phyloP scores from a whole-genome alignment of 2,113 vertebrate species.

The Cricetomys ansorgei region DNA sequence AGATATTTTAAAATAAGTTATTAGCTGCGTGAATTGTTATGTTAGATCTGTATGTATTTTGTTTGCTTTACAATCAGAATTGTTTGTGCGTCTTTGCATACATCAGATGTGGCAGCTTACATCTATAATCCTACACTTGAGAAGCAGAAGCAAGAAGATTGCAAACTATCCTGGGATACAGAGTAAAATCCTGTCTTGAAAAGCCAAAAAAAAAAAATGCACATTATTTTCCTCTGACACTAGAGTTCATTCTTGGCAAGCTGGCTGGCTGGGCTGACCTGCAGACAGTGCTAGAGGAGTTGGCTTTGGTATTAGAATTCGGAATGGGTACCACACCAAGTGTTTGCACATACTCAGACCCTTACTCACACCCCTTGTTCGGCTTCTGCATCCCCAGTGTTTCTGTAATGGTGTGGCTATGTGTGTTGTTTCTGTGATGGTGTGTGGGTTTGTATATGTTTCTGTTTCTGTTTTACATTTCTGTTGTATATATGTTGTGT shows the following conservation, averaged over 20 bases:
- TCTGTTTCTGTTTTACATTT: no score
- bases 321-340: not conserved
- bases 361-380: not conserved
- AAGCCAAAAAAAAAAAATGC: not conserved
- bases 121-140: not conserved
- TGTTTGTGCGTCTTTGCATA: no score
- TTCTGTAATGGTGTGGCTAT: not conserved
- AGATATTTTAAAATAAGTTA: not conserved
- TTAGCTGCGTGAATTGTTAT: no score
- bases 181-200: not conserved
- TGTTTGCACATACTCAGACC: constrained; percentile 18
- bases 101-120: not conserved
- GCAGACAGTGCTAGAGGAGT: not conserved
- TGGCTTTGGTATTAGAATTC: constrained; percentile 6
- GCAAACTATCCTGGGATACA: not conserved
- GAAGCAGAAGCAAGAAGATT: not conserved
- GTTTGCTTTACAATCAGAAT: no score
- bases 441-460: not conserved
- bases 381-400: not conserved
- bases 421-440: not conserved
- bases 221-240: not conserved
- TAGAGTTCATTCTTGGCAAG: not conserved
- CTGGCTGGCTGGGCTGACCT: not conserved
- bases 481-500: no score
- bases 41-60: no score